These are phyloP conservation scores for Antheraea assamensis DNA, from an alignment of 2,888 invertebrate species.

Conservation along the genomic window DNA sequence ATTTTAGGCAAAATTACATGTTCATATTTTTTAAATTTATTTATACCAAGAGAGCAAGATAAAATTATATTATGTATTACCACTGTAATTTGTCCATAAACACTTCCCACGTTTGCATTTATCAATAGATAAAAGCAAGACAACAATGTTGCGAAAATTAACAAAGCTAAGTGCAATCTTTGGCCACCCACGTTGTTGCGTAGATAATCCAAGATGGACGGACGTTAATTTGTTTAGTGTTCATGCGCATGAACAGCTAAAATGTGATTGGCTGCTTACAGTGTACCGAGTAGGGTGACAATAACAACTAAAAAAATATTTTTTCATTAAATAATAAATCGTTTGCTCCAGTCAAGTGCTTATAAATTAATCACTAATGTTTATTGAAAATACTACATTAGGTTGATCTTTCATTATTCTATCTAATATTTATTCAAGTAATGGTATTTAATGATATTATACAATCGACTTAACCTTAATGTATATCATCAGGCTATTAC, in stretches of 20 bases:
- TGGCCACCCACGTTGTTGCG: constrained; percentile 53
- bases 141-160: constrained; percentile 44
- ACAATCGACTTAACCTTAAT: no score
- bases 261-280: constrained; percentile 31
- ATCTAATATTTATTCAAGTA: no score
- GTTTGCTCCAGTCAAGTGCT: no score
- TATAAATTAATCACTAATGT: not conserved
- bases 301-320: not conserved
- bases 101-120: not conserved
- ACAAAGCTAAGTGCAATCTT: constrained; percentile 24
- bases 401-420: no score
- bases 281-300: constrained; percentile 32
- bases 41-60: not conserved
- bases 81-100: not conserved
- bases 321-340: not conserved
- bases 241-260: constrained; percentile 35
- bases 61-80: not conserved
- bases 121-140: constrained; percentile 25
- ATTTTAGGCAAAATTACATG: not conserved
- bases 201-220: constrained; percentile 38
- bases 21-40: not conserved
- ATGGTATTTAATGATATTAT: not conserved
- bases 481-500: no score
- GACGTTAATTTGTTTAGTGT: constrained; percentile 40
- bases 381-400: no score